Evolutionary conservation across 2,797 vertebrate genomes (phyloP).

Genomic region (Microhierax caerulescens): DNA sequence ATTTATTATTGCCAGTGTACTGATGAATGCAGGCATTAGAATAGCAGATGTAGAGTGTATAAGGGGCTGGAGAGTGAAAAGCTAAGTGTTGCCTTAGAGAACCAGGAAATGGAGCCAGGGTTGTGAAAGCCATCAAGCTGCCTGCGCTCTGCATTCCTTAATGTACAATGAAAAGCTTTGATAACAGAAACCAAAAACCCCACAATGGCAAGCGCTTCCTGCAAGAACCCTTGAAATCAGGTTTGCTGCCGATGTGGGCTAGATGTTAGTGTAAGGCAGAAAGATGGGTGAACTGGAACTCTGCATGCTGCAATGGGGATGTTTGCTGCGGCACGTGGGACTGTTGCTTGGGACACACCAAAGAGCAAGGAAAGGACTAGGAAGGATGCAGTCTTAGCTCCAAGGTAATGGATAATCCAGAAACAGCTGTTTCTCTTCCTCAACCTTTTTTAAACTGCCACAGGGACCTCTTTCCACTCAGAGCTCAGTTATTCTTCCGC

Average conservation of each 20-base stretch:
- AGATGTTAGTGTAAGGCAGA: neutral
- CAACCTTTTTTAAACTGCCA: constrained; percentile 41
- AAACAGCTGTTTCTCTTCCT: constrained; percentile 56
- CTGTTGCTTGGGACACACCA: neutral
- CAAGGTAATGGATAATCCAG: constrained; percentile 62
- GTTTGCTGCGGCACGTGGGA: neutral
- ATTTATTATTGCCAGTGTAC: constrained; percentile 70
- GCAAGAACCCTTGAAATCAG: constrained; percentile 38
- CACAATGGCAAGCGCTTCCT: constrained; percentile 57
- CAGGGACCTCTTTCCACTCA: constrained; percentile 54
- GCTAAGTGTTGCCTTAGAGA: constrained; percentile 72
- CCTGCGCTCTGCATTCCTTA: constrained; percentile 62
- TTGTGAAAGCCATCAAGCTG: constrained; percentile 73
- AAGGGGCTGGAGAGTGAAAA: constrained; percentile 64
- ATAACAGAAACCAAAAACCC: constrained; percentile 54
- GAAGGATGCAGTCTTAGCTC: constrained; percentile 23
- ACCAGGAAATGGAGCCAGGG: constrained; percentile 71
- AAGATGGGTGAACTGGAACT: neutral
- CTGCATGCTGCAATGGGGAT: neutral
- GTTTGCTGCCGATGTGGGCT: neutral
- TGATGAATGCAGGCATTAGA: constrained; percentile 78
- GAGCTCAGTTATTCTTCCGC: constrained; percentile 51
- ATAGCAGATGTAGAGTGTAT: constrained; percentile 73
- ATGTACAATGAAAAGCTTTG: constrained; percentile 69
- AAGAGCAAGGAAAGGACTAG: constrained; percentile 11